Conservation (phyloP, 2,888 invertebrate species). For the Drosophila anceps region DNA sequence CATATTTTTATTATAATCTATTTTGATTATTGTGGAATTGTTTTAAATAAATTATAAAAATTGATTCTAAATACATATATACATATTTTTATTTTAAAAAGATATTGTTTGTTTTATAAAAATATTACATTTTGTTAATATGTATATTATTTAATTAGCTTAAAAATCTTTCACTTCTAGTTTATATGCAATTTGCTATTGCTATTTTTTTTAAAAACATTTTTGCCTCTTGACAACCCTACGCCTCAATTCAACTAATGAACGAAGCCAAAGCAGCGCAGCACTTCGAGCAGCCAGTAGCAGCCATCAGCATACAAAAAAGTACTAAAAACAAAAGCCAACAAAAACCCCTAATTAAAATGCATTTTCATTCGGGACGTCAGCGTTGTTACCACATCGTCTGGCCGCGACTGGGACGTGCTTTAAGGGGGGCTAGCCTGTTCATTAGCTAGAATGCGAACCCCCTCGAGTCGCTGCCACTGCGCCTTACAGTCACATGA, state of each 20-base stretch:
- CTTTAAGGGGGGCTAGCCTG: conserved; percentile 36
- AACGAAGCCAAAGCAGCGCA: conserved; percentile 63
- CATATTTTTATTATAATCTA: too few relatives aligned
- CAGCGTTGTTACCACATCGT: conserved; percentile 55
- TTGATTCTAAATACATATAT: too few relatives aligned
- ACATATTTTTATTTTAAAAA: background rate
- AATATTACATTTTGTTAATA: background rate
- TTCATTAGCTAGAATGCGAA: conserved; percentile 50
- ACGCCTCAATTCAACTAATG: conserved; percentile 65
- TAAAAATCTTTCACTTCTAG: background rate
- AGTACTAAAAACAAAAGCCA: conserved; percentile 75
- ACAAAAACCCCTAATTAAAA: conserved; percentile 84
- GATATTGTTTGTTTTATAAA: background rate
- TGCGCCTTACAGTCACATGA: conserved; percentile 65
- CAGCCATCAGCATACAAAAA: conserved; percentile 44
- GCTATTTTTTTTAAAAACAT: background rate
- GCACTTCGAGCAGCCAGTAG: conserved; percentile 42
- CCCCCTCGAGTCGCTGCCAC: conserved; percentile 51
- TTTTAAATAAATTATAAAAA: background rate
- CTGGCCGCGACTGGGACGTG: conserved; percentile 37
- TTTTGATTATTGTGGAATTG: too few relatives aligned
- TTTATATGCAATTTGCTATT: background rate
- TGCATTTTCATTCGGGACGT: conserved; percentile 83
- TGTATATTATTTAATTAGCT: background rate
- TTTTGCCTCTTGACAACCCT: conserved; percentile 56